phyloP scores from a whole-genome alignment of 2,797 vertebrate species.

The Gila robusta region DNA sequence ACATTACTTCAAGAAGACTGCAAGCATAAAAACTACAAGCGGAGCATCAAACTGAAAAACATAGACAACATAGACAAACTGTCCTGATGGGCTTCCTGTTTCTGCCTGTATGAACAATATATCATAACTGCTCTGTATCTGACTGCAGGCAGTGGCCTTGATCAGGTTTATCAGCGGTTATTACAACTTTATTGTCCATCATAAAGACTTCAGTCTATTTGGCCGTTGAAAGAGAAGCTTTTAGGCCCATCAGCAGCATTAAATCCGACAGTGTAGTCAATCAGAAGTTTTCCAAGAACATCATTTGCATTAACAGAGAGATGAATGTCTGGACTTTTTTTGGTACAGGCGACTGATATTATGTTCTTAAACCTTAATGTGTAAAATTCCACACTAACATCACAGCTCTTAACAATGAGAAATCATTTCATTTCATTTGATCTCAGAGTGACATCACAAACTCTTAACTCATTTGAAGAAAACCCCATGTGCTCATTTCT shows the following conservation, averaged over 20 bases:
- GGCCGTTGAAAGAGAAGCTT: neutral
- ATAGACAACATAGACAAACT: constrained; percentile 3
- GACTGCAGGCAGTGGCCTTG: constrained; percentile 18
- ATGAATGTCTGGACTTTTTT: neutral
- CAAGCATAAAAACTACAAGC: neutral
- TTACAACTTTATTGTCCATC: constrained; percentile 14
- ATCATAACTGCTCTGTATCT: neutral
- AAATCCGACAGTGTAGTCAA: neutral
- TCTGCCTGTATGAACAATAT: constrained; percentile 9
- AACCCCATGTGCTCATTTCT: neutral
- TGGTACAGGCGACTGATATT: neutral
- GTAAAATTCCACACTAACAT: neutral
- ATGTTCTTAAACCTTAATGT: neutral
- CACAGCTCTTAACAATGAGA: neutral
- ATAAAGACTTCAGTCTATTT: neutral
- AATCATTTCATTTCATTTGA: neutral
- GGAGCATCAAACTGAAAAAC: neutral
- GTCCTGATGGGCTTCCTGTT: neutral
- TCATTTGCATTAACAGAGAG: neutral
- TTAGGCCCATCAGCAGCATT: neutral
- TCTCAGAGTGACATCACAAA: neutral
- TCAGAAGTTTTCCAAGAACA: neutral
- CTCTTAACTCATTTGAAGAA: constrained; percentile 1
- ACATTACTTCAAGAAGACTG: neutral
- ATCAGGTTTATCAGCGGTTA: neutral